Percentiles rank a stretch among this genome's conserved stretches.
Evolutionary conservation across 2,888 invertebrate genomes (phyloP).

Genomic region (Hyles lineata): DNA sequence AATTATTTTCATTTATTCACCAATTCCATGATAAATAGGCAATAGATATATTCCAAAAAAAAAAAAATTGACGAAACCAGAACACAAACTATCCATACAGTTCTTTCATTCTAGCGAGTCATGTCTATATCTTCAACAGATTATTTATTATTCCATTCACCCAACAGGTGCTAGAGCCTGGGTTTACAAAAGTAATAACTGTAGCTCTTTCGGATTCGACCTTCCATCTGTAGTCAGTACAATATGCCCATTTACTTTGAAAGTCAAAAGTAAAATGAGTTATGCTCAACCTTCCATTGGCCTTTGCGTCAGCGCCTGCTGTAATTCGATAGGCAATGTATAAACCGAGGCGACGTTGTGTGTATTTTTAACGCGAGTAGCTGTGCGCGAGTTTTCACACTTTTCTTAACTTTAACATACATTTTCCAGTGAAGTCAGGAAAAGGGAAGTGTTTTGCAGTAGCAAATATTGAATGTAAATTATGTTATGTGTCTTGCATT

Average conservation of each 20-base stretch:
- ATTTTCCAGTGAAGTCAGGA: neutral
- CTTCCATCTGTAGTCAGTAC: conserved; percentile 16
- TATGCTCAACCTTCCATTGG: conserved; percentile 5
- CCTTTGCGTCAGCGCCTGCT: conserved; percentile 12
- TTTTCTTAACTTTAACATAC: neutral
- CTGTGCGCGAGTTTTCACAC: neutral
- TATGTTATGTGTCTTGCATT: no score
- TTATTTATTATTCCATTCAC: neutral
- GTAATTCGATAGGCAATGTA: conserved; percentile 16
- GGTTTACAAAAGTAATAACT: neutral
- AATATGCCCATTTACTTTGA: conserved; percentile 16
- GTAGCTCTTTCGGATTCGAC: neutral
- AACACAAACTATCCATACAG: neutral
- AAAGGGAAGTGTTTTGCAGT: no score
- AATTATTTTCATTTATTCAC: no score
- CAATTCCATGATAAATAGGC: no score
- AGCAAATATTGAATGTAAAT: no score
- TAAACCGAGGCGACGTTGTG: neutral
- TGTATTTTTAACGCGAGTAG: conserved; percentile 1
- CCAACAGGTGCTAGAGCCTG: neutral
- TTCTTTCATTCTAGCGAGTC: neutral
- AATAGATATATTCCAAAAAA: no score
- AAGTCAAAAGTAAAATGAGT: conserved; percentile 27
- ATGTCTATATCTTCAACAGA: neutral
- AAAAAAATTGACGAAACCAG: neutral